phyloP scores from a whole-genome alignment of 2,888 invertebrate species.

The Timandra comae region DNA sequence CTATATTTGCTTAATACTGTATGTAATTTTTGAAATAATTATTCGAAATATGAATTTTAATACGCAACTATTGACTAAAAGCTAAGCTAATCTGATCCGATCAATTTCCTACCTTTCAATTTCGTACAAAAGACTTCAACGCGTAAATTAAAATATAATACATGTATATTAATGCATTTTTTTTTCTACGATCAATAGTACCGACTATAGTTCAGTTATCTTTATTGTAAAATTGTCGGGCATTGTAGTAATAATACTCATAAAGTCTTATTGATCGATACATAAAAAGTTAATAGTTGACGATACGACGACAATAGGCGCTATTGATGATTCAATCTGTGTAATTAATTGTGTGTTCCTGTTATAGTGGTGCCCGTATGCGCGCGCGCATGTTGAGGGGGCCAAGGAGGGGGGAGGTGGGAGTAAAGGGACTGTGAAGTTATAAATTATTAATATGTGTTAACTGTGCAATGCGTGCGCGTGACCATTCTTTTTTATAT shows the following conservation, averaged over 20 bases:
- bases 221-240: constrained; percentile 11
- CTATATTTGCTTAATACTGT: no score
- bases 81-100: no score
- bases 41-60: no score
- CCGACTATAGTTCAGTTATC: constrained; percentile 8
- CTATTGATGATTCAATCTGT: constrained; percentile 54
- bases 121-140: constrained; percentile 3
- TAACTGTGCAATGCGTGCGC: constrained; percentile 49
- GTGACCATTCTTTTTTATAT: constrained; percentile 20
- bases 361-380: constrained; percentile 46
- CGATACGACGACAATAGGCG: constrained; percentile 42
- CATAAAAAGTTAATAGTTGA: constrained; percentile 33
- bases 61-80: no score
- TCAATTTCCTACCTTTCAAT: constrained; percentile 1
- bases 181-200: constrained; percentile 3
- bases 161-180: background rate
- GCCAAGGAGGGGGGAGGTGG: constrained; percentile 4
- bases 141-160: background rate
- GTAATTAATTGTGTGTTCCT: constrained; percentile 54
- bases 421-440: constrained; percentile 27
- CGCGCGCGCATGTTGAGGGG: constrained; percentile 27
- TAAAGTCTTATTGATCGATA: constrained; percentile 24
- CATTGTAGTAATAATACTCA: constrained; percentile 17
- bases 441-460: constrained; percentile 54
- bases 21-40: no score